Conservation (phyloP, 1,140 invertebrate genomes). For the Mycetomoellerius zeteki region DNA sequence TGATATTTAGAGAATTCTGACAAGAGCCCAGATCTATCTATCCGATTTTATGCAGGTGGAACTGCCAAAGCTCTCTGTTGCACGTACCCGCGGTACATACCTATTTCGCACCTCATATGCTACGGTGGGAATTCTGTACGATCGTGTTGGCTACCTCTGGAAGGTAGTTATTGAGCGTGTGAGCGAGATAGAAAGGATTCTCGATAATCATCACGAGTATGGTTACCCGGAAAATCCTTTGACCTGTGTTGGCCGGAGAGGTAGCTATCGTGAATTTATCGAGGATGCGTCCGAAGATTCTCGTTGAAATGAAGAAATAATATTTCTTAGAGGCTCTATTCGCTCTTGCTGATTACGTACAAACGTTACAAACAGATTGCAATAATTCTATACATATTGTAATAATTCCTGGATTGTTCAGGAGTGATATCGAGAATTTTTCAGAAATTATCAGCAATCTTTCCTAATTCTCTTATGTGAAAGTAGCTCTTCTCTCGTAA, state of each 20-base stretch:
- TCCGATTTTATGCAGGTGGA: not conserved
- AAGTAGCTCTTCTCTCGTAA: too few species aligned
- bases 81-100: not conserved
- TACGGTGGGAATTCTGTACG: constrained; percentile 22
- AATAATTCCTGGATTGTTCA: constrained; percentile 10
- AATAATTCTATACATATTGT: constrained; percentile 1
- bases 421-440: constrained; percentile 11
- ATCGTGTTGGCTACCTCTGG: constrained; percentile 29
- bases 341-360: not conserved
- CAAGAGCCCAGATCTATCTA: constrained; percentile 25
- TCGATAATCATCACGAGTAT: constrained; percentile 69
- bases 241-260: constrained; percentile 51
- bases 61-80: not conserved
- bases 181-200: constrained; percentile 44
- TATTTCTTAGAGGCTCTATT: constrained; percentile 13
- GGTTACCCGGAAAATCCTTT: constrained; percentile 72
- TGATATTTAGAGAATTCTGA: not conserved
- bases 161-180: constrained; percentile 40
- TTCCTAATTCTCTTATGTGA: not conserved
- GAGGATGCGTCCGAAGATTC: constrained; percentile 52
- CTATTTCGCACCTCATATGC: constrained; percentile 12
- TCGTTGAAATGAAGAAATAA: constrained; percentile 35
- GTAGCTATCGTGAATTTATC: constrained; percentile 14
- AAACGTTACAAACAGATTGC: not conserved
- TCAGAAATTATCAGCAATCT: not conserved